phyloP scores from a whole-genome alignment of 2,113 vertebrate genomes.

The Eulemur rufifrons region DNA sequence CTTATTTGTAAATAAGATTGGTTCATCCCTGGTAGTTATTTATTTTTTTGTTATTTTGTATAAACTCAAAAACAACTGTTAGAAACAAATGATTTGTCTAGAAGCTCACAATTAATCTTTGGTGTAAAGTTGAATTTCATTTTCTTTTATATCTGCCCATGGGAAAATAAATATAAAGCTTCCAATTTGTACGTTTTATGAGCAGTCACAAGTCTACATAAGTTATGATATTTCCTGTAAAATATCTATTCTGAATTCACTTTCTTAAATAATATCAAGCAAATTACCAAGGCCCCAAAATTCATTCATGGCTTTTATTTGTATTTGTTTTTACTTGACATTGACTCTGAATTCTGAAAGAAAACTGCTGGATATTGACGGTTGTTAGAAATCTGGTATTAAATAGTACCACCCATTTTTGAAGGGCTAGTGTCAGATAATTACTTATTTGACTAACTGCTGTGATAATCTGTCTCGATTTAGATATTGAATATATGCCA shows the following conservation, averaged over 20 bases:
- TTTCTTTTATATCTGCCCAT: neutral
- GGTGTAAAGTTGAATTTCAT: neutral
- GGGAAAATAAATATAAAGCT: neutral
- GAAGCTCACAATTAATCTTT: neutral
- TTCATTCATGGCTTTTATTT: neutral
- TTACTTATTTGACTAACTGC: slow-evolving; percentile 34
- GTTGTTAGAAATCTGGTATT: neutral
- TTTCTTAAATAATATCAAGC: neutral
- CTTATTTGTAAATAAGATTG: neutral
- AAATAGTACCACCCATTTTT: neutral
- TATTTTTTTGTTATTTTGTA: neutral
- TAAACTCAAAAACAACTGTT: neutral
- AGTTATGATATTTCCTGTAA: neutral
- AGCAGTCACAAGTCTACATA: neutral
- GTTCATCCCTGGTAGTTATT: neutral
- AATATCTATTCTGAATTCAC: neutral
- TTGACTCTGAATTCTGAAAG: neutral
- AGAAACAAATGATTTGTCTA: neutral
- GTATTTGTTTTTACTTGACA: neutral
- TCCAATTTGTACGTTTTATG: neutral
- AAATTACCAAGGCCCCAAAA: neutral
- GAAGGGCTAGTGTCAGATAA: neutral
- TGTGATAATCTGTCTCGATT: slow-evolving; percentile 42
- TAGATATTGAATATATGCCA: slow-evolving; percentile 4
- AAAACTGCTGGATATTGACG: neutral